These are phyloP conservation scores for Spatula versicolor DNA, from an alignment of 2,797 vertebrate genomes.

Conservation along the genomic window DNA sequence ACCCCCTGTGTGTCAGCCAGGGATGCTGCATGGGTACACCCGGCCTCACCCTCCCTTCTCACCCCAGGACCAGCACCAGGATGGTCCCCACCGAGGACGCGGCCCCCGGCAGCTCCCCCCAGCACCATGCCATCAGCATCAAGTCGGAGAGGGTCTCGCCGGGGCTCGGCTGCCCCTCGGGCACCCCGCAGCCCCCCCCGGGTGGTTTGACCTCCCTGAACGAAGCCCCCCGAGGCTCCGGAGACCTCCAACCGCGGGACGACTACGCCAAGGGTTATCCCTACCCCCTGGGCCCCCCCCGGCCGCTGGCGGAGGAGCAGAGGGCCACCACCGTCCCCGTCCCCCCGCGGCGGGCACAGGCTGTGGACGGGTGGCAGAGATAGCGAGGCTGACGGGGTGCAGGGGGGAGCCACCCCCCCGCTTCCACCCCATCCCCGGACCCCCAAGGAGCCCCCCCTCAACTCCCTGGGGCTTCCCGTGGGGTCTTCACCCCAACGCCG, in stretches of 20 bases:
- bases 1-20: fast-evolving
- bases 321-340: conserved; percentile 54
- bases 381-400: conserved; percentile 56
- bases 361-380: conserved; percentile 87
- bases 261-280: conserved; percentile 80
- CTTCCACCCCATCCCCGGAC: neutral
- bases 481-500: too few species aligned
- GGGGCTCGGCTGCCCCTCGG: conserved; percentile 78
- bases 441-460: neutral
- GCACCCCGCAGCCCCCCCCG: conserved; percentile 75
- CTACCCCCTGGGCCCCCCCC: conserved; percentile 63
- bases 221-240: conserved; percentile 66
- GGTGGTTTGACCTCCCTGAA: conserved; percentile 72
- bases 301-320: conserved; percentile 74
- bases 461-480: too few species aligned
- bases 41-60: neutral
- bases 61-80: conserved; percentile 17
- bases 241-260: conserved; percentile 71
- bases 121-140: conserved; percentile 85
- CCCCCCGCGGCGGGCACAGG: conserved; percentile 76
- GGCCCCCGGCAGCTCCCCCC: conserved; percentile 49
- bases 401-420: neutral
- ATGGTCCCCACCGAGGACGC: conserved; percentile 19
- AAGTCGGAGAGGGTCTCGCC: conserved; percentile 92
- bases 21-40: too few species aligned